Evolutionary conservation across 2,113 vertebrate species (phyloP).

Genomic region (Dicentrarchus labrax): DNA sequence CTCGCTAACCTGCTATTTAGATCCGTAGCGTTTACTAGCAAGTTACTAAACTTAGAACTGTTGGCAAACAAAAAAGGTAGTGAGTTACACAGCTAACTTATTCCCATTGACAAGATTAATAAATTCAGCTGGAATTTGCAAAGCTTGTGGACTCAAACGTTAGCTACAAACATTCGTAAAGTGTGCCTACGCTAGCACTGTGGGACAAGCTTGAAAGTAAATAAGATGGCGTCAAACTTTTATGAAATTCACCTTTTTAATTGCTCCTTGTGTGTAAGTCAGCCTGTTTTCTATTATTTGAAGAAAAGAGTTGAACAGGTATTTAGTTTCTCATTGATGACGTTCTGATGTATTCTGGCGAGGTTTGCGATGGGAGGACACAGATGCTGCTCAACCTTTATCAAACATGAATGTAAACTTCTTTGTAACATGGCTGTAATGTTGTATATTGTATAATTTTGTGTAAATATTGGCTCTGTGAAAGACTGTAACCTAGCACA

Average conservation of each 20-base stretch:
- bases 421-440: constrained; percentile 58
- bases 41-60: too few relatives aligned
- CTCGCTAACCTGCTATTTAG: not conserved
- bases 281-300: not conserved
- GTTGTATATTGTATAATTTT: constrained; percentile 38
- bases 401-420: constrained; percentile 72
- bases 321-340: not conserved
- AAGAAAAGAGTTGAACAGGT: not conserved
- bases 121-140: too few relatives aligned
- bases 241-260: not conserved
- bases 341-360: not conserved
- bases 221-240: not conserved
- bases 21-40: not conserved
- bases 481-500: constrained; percentile 68
- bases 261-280: not conserved
- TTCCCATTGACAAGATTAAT: too few relatives aligned
- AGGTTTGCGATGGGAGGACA: not conserved
- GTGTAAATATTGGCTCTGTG: constrained; percentile 64
- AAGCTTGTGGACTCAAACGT: too few relatives aligned
- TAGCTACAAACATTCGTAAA: too few relatives aligned
- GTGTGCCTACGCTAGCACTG: not conserved
- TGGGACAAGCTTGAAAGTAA: not conserved
- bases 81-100: too few relatives aligned
- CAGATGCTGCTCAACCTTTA: constrained; percentile 50
- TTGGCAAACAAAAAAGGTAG: too few relatives aligned